phyloP scores from a whole-genome alignment of 2,888 invertebrate genomes.

The Trachelus tabidus region DNA sequence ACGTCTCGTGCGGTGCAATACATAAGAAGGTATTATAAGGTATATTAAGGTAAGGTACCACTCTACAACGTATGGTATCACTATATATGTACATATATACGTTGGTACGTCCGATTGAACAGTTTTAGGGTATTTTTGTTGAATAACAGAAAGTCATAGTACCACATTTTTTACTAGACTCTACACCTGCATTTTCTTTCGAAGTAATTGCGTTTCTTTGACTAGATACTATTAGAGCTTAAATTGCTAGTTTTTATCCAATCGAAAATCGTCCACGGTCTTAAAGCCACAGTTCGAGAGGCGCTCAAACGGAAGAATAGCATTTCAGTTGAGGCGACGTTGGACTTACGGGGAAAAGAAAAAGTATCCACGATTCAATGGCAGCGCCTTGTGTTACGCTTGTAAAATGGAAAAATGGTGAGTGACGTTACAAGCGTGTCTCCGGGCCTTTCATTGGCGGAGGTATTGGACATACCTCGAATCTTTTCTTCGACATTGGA shows the following conservation, averaged over 20 bases:
- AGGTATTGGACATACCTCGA: slow-evolving; percentile 10
- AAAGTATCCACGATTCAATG: not conserved
- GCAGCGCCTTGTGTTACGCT: not conserved
- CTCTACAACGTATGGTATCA: not conserved
- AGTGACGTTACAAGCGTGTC: not conserved
- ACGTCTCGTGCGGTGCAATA: not conserved
- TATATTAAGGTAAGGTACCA: too few species aligned
- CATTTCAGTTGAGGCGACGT: not conserved
- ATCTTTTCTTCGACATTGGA: slow-evolving; percentile 1
- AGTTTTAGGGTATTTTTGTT: not conserved
- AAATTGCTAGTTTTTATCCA: not conserved
- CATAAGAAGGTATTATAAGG: not conserved
- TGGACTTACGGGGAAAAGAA: not conserved
- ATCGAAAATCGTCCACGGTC: not conserved
- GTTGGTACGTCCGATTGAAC: not conserved
- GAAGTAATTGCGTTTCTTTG: not conserved
- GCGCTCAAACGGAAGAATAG: not conserved
- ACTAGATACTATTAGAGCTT: not conserved
- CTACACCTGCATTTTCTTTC: not conserved
- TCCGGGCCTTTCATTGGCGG: not conserved
- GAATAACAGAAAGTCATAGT: not conserved
- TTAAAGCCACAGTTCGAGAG: not conserved
- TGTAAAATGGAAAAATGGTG: not conserved
- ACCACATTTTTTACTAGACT: not conserved
- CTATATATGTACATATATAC: not conserved